A percentile compares a stretch with the other conserved stretches of the same genome.
Conservation (phyloP, 1,140 invertebrate genomes). For the Macrotrachela quadricornifera region DNA sequence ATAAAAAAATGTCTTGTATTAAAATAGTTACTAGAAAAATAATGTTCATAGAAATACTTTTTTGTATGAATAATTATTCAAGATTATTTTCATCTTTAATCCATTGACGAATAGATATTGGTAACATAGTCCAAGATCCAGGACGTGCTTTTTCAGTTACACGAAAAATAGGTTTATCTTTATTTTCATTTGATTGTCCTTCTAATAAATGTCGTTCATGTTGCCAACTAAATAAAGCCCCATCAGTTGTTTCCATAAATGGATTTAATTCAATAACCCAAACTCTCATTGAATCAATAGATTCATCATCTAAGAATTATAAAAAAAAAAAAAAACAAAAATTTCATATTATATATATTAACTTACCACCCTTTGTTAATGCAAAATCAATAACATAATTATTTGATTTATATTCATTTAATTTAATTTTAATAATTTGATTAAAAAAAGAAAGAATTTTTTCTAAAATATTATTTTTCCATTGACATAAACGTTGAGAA, state of each 20-base stretch:
- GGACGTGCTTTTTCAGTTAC: constrained; percentile 13
- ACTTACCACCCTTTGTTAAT: constrained; percentile 13
- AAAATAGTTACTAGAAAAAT: too few relatives aligned
- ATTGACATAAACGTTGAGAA: constrained; percentile 13
- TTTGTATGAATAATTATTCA: too few relatives aligned
- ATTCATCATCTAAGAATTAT: background rate
- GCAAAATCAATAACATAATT: constrained; percentile 20
- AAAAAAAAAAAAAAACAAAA: background rate
- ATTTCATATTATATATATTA: too few relatives aligned
- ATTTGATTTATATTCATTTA: constrained; percentile 9
- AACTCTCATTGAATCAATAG: constrained; percentile 10
- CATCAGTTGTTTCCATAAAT: constrained; percentile 18
- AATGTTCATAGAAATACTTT: too few relatives aligned
- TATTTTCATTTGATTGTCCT: constrained; percentile 8
- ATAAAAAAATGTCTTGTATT: too few relatives aligned
- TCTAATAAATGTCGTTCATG: constrained; percentile 16
- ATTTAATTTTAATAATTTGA: constrained; percentile 11
- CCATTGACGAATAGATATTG: constrained; percentile 4
- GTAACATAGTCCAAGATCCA: constrained; percentile 16
- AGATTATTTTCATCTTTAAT: too few relatives aligned
- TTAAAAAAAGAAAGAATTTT: constrained; percentile 13
- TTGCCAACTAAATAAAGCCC: constrained; percentile 20
- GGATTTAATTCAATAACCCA: constrained; percentile 23
- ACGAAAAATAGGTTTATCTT: constrained; percentile 12
- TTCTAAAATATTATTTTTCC: constrained; percentile 10